Conservation (phyloP, 2,797 vertebrate genomes). For the Jordanella pulchra region DNA sequence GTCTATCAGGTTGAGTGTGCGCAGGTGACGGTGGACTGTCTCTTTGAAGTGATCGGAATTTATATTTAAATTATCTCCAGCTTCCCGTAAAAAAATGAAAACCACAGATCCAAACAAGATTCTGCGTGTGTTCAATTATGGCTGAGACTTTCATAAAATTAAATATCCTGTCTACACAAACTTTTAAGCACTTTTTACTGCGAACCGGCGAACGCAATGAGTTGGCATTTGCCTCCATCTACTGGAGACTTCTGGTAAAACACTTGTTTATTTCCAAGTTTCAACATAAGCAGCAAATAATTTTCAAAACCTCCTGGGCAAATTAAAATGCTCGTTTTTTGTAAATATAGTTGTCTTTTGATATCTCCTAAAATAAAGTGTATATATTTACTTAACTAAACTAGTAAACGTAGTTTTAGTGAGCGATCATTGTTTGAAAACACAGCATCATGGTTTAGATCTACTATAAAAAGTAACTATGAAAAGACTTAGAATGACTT, state of each 20-base stretch:
- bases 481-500: neutral
- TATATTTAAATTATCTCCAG: neutral
- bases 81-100: neutral
- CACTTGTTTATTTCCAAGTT: slow-evolving; percentile 24
- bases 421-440: neutral
- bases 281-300: no score
- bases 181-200: neutral
- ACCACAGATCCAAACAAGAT: neutral
- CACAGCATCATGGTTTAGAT: neutral
- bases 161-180: neutral
- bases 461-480: neutral
- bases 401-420: neutral
- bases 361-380: neutral
- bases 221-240: slow-evolving; percentile 72
- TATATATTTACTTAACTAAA: neutral
- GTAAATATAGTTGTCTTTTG: no score
- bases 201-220: slow-evolving; percentile 9
- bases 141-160: neutral
- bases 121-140: neutral
- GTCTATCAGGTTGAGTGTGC: neutral
- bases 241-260: slow-evolving; percentile 42
- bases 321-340: neutral
- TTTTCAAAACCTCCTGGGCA: neutral
- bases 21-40: neutral
- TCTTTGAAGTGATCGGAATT: neutral